Evolutionary conservation across 2,797 vertebrate genomes (phyloP), one percentile per base, ranked within the genome.

Genomic region (Apodemus agrarius): DNA sequence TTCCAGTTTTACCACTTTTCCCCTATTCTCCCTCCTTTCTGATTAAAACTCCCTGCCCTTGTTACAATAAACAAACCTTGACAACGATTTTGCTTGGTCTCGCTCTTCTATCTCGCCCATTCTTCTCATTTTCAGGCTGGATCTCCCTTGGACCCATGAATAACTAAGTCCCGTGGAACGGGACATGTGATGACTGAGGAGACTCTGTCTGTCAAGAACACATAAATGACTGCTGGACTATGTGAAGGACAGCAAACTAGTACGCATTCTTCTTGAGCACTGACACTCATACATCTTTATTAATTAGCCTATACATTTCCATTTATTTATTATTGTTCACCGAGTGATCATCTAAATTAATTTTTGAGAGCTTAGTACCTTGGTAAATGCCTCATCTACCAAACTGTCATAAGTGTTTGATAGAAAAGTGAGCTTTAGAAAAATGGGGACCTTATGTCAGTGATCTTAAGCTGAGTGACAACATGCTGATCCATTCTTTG

Each of bases 391-490:
- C 52, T 37, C 85, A n/a, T 89, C 63, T 82, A 61, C 7, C 24
- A 81, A 37, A 11, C 24, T 19, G n/a, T 89, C 1, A 3, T 31
- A 76, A 93, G 16, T 52, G 14, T 0, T 52, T 91, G 69, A 92
- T 80, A 65, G 82, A 96, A 13, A 5, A 92, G 6, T 37, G 22
- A 85, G 14, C 37, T 10, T 74, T 34, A 52, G 22, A 17, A 89
- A 54, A 84, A 78, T 52, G 57, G 7, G 0, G 4, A 86, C 90
- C 63, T 92, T 92, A 87, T 61, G 10, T 69, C 63, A 63, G 24
- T 63, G n/a, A 63, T 86, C 26, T 37, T 79, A 96, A 96, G 40
- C 22, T 81, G 90, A 85, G 14, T 82, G 90, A 69, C 24, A 96
- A 75, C 43, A 76, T 61, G 22, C 22, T 72, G 49, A 87, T 93